Evolutionary conservation across 2,888 invertebrate genomes (phyloP), one percentile per base, ranked within the genome.

Genomic region (Pseudoips prasinana): DNA sequence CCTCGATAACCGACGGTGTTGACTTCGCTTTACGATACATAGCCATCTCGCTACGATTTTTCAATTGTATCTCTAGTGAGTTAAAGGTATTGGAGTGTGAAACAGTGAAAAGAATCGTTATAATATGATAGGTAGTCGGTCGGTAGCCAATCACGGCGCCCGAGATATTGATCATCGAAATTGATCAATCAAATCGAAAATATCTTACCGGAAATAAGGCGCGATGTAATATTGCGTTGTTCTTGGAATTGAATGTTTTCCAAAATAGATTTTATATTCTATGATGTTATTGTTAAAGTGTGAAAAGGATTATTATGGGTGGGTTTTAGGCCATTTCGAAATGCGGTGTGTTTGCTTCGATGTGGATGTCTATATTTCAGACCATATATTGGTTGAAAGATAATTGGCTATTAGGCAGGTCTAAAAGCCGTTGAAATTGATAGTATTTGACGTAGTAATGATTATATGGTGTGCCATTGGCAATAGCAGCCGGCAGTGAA

Each of bases 181-280:
- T 87, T 87, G 87, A 81, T 84, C 87, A 85, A 87, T 87, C 86
- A 84, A 75, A 86, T 81, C 75, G 82, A 85, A 78, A 83, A 81
- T 64, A 60, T 72, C 69, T 68, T 66, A 78, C 85, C 87, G 87
- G 87, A 87, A 87, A 87, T 87, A 83, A 85, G 80, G 79, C 73
- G 82, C 77, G 74, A 78, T 79, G 69, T 77, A 66, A 78, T 72
- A 71, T 78, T 74, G 73, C 63, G 68, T 64, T 73, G 64, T 68
- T 67, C 64, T 58, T 64, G 58, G 73, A 72, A 78, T 77, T 79
- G 73, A 73, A 73, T 70, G 74, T 72, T 77, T 77, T 72, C 47
- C 46, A 64, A 68, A 73, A 72, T 67, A 22, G 28, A 38, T 52
- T 48, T 52, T 40, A 33, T 47, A 44, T 37, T 45, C 29, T 39